Percentiles rank a stretch among this genome's conserved stretches.
Conservation (phyloP, 2,888 invertebrate species). For the Amitus sp. region DNA sequence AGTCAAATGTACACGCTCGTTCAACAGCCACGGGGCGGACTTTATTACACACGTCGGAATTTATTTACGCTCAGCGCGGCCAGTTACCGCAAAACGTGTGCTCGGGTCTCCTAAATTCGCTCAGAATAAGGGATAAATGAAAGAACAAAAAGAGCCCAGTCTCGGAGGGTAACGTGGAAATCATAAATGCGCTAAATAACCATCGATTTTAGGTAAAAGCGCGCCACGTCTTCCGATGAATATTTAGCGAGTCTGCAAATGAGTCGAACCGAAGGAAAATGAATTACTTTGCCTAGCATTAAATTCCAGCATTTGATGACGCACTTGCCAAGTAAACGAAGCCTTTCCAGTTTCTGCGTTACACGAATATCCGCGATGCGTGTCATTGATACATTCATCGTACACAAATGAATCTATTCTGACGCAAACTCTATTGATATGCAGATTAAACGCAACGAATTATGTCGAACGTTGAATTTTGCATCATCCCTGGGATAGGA, state of each 20-base stretch:
- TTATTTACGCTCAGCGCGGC: no score
- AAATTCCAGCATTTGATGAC: constrained; percentile 12
- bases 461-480: constrained; percentile 15
- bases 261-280: constrained; percentile 27
- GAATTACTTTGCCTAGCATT: constrained; percentile 20
- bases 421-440: constrained; percentile 17
- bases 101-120: no score
- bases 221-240: constrained; percentile 21
- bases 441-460: constrained; percentile 27
- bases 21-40: no score
- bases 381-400: constrained; percentile 28
- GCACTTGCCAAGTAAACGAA: constrained; percentile 11
- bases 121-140: no score
- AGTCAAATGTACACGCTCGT: no score
- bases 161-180: no score
- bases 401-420: constrained; percentile 20
- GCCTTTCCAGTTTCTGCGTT: constrained; percentile 13
- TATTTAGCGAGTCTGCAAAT: constrained; percentile 29
- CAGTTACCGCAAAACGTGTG: no score
- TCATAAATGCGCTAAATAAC: constrained; percentile 48
- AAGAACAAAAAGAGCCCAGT: no score
- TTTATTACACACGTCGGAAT: no score
- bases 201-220: constrained; percentile 52
- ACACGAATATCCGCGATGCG: constrained; percentile 16
- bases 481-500: constrained; percentile 20